These are phyloP conservation scores for Arizona elegans DNA, from an alignment of 2,113 vertebrate genomes.

Conservation along the genomic window DNA sequence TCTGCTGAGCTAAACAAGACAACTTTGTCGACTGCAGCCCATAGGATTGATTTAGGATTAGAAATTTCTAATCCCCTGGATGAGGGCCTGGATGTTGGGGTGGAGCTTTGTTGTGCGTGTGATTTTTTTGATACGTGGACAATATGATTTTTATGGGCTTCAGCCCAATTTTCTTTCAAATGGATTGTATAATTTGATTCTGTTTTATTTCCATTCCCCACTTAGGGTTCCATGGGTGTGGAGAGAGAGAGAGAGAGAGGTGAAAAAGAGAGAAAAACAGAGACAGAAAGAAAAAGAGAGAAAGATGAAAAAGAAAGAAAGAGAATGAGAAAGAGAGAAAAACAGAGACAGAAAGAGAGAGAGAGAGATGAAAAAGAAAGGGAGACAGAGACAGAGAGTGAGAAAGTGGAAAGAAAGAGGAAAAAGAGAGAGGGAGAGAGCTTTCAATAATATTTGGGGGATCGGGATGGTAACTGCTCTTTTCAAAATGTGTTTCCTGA, in stretches of 20 bases:
- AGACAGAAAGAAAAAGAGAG: neutral
- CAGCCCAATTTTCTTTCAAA: neutral
- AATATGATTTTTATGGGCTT: neutral
- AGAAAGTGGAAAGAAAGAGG: neutral
- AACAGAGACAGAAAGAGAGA: too few species aligned
- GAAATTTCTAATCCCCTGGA: neutral
- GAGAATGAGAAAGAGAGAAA: neutral
- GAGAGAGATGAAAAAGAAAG: neutral
- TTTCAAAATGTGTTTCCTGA: neutral
- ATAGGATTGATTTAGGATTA: neutral
- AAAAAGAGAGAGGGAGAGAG: neutral
- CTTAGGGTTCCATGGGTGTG: neutral
- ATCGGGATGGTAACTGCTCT: neutral
- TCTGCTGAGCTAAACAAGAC: neutral
- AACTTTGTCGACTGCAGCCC: neutral
- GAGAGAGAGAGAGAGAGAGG: accelerated
- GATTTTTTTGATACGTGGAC: neutral
- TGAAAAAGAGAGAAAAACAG: neutral
- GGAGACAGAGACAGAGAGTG: neutral
- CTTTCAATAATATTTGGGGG: neutral
- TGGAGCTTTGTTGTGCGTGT: neutral
- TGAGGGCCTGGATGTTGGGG: neutral
- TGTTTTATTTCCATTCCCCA: neutral
- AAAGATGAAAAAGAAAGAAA: neutral
- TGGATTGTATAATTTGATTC: neutral